Evolutionary conservation across 1,140 invertebrate genomes (phyloP).

Genomic region (Aleiodes sp.): DNA sequence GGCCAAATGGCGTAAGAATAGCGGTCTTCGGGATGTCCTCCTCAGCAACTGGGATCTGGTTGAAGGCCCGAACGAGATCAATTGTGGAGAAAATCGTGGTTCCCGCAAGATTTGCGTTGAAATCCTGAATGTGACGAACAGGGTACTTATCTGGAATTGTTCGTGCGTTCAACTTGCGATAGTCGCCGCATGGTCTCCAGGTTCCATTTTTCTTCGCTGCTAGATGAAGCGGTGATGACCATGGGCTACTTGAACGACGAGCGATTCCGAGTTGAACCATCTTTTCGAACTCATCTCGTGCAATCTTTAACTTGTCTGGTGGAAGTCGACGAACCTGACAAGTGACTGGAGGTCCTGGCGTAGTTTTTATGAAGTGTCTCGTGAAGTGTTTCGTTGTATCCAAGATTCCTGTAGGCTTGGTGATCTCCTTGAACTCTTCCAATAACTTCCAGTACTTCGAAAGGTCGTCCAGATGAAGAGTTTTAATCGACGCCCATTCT

Average conservation of each 20-base stretch:
- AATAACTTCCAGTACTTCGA: constrained; percentile 1
- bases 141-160: constrained; percentile 50
- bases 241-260: constrained; percentile 45
- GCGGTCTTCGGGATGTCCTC: too few relatives aligned
- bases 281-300: constrained; percentile 45
- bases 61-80: too few relatives aligned
- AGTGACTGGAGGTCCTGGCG: constrained; percentile 53
- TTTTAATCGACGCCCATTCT: not conserved
- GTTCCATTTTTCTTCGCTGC: constrained; percentile 51
- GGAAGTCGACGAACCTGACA: constrained; percentile 48
- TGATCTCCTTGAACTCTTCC: constrained; percentile 29
- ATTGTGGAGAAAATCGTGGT: too few relatives aligned
- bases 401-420: not conserved
- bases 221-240: constrained; percentile 56
- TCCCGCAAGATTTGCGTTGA: too few relatives aligned
- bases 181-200: constrained; percentile 59
- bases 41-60: too few relatives aligned
- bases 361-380: constrained; percentile 48
- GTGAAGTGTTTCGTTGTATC: constrained; percentile 34
- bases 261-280: constrained; percentile 41
- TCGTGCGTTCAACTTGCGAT: constrained; percentile 52
- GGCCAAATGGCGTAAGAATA: too few relatives aligned
- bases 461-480: not conserved
- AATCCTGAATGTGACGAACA: too few relatives aligned
- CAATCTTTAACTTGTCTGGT: constrained; percentile 45